Percentiles rank a stretch among this genome's conserved stretches.
These are phyloP conservation scores for Leiothrix lutea DNA, from an alignment of 2,113 vertebrate genomes.

Conservation along the genomic window DNA sequence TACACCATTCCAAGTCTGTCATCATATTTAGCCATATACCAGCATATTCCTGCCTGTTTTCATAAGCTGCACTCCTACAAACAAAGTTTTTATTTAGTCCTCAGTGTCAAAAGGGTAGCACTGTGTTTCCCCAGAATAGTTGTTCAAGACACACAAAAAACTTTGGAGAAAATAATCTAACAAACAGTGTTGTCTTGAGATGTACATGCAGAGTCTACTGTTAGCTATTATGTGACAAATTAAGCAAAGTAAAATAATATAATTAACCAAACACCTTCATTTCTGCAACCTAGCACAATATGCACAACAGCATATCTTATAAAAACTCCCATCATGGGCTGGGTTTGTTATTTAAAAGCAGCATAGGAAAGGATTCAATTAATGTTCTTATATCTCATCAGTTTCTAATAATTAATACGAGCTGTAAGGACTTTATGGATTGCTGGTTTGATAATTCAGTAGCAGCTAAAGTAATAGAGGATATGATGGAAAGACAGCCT, in stretches of 20 bases:
- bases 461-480: conserved; percentile 47
- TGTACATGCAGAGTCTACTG: neutral
- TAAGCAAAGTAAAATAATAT: neutral
- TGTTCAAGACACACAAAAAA: neutral
- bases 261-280: neutral
- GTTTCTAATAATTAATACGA: conserved; percentile 63
- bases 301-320: neutral
- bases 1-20: neutral
- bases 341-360: neutral
- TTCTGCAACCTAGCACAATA: neutral
- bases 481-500: conserved; percentile 35
- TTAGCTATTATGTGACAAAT: neutral
- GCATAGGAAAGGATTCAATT: conserved; percentile 43
- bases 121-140: neutral
- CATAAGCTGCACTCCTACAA: neutral
- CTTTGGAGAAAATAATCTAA: neutral
- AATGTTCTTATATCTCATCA: neutral
- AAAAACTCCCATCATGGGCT: neutral
- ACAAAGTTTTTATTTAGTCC: neutral
- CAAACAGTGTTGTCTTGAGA: neutral
- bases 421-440: conserved; percentile 53
- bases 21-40: neutral
- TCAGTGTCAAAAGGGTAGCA: neutral
- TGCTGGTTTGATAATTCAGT: conserved; percentile 50
- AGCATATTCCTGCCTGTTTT: neutral